phyloP scores from a whole-genome alignment of 2,888 invertebrate species.

The Acholoe squamosa region DNA sequence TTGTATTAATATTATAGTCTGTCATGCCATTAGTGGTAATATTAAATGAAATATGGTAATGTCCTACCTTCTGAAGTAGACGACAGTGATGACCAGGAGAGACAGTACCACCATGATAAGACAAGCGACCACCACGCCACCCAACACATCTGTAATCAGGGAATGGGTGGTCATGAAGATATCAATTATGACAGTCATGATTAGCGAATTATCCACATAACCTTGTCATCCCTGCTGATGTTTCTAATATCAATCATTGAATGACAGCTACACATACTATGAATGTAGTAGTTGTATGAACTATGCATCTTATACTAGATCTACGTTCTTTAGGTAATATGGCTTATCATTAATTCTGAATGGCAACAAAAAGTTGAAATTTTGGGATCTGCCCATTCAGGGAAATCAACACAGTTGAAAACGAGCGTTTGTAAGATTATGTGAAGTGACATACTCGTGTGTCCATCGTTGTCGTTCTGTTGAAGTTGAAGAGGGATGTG shows the following conservation, averaged over 20 bases:
- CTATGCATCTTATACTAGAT: too few species aligned
- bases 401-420: too few species aligned
- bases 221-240: too few species aligned
- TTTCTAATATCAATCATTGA: too few species aligned
- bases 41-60: neutral
- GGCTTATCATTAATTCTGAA: too few species aligned
- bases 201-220: too few species aligned
- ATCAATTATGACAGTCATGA: too few species aligned
- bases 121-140: constrained; percentile 51
- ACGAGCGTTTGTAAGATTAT: neutral
- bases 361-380: too few species aligned
- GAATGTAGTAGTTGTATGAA: too few species aligned
- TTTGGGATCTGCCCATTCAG: too few species aligned
- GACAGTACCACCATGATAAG: constrained; percentile 47
- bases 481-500: constrained; percentile 31
- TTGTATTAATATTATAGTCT: neutral
- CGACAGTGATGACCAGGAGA: constrained; percentile 33
- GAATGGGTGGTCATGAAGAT: too few species aligned
- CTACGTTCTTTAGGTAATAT: too few species aligned
- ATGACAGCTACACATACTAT: neutral
- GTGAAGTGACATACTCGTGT: neutral
- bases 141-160: constrained; percentile 54
- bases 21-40: neutral
- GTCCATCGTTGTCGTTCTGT: constrained; percentile 1
- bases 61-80: constrained; percentile 50